Evolutionary conservation across 2,113 vertebrate species (phyloP).

Genomic region (Cololabis saira): DNA sequence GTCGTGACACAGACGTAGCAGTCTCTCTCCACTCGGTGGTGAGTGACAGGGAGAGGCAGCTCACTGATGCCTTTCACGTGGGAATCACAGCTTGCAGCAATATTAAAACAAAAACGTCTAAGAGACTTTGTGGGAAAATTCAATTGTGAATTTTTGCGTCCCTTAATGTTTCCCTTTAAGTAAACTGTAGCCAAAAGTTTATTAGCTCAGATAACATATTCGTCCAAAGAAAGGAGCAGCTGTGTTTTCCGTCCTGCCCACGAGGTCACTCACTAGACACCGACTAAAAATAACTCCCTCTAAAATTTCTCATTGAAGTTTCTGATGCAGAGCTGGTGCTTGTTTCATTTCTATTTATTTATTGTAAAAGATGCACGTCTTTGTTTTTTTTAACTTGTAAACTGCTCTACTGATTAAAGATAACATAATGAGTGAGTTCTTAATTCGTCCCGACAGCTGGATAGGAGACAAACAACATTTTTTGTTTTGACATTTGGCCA

Average conservation of each 20-base stretch:
- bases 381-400: constrained; percentile 46
- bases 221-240: constrained; percentile 77
- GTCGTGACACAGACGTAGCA: constrained; percentile 89
- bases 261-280: constrained; percentile 75
- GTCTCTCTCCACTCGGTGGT: constrained; percentile 81
- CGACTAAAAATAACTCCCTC: constrained; percentile 76
- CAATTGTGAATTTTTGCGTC: constrained; percentile 83
- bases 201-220: constrained; percentile 85
- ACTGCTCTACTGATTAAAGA: constrained; percentile 30
- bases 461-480: constrained; percentile 38
- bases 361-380: constrained; percentile 26
- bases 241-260: constrained; percentile 80
- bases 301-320: constrained; percentile 54
- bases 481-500: constrained; percentile 59
- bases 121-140: constrained; percentile 89
- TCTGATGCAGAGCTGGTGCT: constrained; percentile 5
- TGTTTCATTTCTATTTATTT: constrained; percentile 36
- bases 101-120: constrained; percentile 83
- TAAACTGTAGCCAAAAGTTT: constrained; percentile 83
- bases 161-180: constrained; percentile 84
- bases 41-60: constrained; percentile 93
- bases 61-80: constrained; percentile 92
- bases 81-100: constrained; percentile 94
- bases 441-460: constrained; percentile 52
- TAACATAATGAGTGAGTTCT: constrained; percentile 33